Evolutionary conservation across 2,888 invertebrate genomes (phyloP), one percentile per base, ranked within the genome.

Genomic region (Philopedon plagiatum): DNA sequence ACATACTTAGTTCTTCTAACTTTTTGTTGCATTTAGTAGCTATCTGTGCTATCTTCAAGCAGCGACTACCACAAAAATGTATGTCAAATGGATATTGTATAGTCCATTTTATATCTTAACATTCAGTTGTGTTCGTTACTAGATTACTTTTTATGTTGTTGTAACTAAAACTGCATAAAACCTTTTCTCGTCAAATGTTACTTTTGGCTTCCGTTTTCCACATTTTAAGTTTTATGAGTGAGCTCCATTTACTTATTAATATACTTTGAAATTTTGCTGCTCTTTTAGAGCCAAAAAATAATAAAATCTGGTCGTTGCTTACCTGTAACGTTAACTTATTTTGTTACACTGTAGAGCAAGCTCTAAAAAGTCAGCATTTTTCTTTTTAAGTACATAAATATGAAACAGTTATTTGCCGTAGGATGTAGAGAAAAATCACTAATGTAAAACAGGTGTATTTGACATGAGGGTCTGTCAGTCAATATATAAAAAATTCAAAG

Each of bases 161-260:
- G 21, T 23, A n/a, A 19, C 46, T 21, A 46, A 46, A 46, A 46
- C 19, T n/a, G 23, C 46, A 46, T 46, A 46, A 46, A 46, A 46
- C 23, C 46, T 46, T 39, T 21, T n/a, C 46, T 46, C 11, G 39
- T 39, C 19, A n/a, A 11, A 46, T 11, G 9, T 11, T 46, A 46
- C 11, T 19, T 23, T 23, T n/a, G n/a, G 11, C 11, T 1, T 23
- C n/a, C 21, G 11, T 46, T 46, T 46, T 21, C 5, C 19, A 9
- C 23, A n/a, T 23, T 46, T 21, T 19, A n/a, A 23, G 11, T 46
- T 46, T 46, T 21, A 21, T 21, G 46, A 21, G n/a, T 19, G 0
- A 23, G 7, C n/a, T 21, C 2, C 19, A 44, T 44, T 21, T 11
- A 46, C 46, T 46, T 46, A 46, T 23, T 46, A 44, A 44, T 44